Percentiles rank a stretch among this genome's conserved stretches.
Conservation (phyloP, 2,113 vertebrate species). For the Nanorana parkeri region DNA sequence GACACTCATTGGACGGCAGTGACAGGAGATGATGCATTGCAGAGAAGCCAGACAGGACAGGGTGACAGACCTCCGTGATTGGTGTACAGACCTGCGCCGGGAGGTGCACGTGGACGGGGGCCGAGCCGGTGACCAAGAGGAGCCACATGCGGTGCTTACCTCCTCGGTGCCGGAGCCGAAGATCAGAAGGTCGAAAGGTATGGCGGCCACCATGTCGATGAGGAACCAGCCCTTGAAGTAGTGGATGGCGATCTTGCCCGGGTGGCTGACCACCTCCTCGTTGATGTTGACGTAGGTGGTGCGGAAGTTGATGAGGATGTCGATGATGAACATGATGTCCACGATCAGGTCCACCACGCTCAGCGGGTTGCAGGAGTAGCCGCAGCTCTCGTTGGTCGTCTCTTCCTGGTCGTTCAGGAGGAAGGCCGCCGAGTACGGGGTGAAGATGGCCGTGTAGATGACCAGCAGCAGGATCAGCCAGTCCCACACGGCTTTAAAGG, state of each 20-base stretch:
- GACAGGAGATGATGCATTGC: no score
- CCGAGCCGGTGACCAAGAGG: no score
- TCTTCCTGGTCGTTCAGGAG: conserved; percentile 94
- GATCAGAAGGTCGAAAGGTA: conserved; percentile 97
- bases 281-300: conserved; percentile 97
- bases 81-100: no score
- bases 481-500: conserved; percentile 98
- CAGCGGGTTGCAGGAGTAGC: conserved; percentile 93
- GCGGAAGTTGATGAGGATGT: conserved; percentile 98
- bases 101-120: no score
- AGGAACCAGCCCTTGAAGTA: conserved; percentile 99
- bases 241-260: conserved; percentile 90
- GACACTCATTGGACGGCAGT: no score
- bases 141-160: conserved; percentile 71
- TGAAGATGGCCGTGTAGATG: conserved; percentile 97
- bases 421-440: conserved; percentile 94
- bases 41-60: no score
- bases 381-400: conserved; percentile 80
- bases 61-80: no score
- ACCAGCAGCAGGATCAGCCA: conserved; percentile 97
- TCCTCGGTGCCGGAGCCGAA: conserved; percentile 93
- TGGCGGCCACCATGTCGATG: conserved; percentile 96
- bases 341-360: conserved; percentile 96
- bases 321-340: conserved; percentile 98
- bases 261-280: conserved; percentile 96